Base-by-base conservation (phyloP, 2,888 invertebrate genomes). In the Gastrophysa polygoni region DNA sequence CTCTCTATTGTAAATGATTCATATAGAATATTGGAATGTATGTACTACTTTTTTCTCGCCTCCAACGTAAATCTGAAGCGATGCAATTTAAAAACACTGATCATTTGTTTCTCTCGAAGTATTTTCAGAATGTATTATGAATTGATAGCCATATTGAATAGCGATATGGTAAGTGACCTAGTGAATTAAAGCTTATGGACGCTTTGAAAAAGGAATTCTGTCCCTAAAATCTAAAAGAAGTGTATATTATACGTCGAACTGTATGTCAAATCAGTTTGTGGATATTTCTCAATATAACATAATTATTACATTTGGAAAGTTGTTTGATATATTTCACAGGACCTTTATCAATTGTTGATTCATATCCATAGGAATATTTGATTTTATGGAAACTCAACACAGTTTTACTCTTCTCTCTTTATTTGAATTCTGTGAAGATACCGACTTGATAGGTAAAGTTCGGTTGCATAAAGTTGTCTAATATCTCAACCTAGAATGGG, bases 141-240 rank as follows among this genome's bases (percentile, higher is more conserved):
- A 16, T 34, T 51, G 29, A 51, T 58, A 67, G 64, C 68, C 64
- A 66, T 66, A 68, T 63, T 66, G 58, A 56, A 59, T 66, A 64
- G 64, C 46, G 51, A 66, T 43, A 67, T 64, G 65, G 62, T 66
- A 68, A 70, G 69, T 72, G 63, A 68, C 61, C 59, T 68, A 64
- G 62, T 67, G 58, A 71, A 68, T 68, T 61, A 66, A 72, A 70
- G 70, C 69, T 69, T 71, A 68, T 61, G 62, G 65, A 68, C 63
- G 73, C 73, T 74, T 71, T 70, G 61, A 67, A 68, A n/a, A 69
- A 70, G 67, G 65, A 67, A 66, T 68, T 59, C 68, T 72, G 71
- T 71, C 70, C 71, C 66, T 72, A 67, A 66, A 68, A 59, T 64
- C 64, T 66, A 67, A 64, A 65, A 68, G 58, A 67, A 67, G 52